These are phyloP conservation scores for Aphis craccivora DNA, from an alignment of 1,140 invertebrate genomes.

Conservation along the genomic window DNA sequence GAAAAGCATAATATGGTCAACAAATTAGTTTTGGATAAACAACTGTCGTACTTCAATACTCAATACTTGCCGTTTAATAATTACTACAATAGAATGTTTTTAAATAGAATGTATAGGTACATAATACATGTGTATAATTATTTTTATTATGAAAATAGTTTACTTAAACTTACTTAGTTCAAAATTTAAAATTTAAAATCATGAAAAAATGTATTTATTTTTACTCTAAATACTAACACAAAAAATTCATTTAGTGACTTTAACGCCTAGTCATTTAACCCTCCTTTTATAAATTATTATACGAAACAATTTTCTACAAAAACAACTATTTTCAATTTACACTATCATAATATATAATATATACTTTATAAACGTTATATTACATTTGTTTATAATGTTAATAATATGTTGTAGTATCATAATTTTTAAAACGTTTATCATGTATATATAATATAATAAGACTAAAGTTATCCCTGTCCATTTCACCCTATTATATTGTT, in stretches of 20 bases:
- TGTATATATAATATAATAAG: not conserved
- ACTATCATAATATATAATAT: not conserved
- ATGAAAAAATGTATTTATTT: no score
- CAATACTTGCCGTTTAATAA: not conserved
- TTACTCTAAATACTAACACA: not conserved
- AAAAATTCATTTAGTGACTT: not conserved
- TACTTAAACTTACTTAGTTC: no score
- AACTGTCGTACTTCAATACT: not conserved
- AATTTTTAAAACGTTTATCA: not conserved
- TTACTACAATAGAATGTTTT: not conserved
- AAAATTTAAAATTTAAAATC: no score
- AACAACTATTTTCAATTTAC: not conserved
- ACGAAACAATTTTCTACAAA: not conserved
- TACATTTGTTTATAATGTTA: not conserved
- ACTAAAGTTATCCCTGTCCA: conserved; percentile 12
- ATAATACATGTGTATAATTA: not conserved
- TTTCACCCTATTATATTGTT: not conserved
- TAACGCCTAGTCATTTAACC: not conserved
- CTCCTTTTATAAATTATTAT: not conserved
- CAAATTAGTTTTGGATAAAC: not conserved
- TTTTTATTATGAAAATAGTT: not conserved
- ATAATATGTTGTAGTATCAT: conserved; percentile 26
- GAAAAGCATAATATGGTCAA: not conserved
- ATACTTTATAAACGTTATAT: not conserved
- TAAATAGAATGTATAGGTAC: not conserved